Percentiles rank a stretch among this genome's conserved stretches.
Conservation (phyloP, 1,140 invertebrate species). For the Drosophila sproati region DNA sequence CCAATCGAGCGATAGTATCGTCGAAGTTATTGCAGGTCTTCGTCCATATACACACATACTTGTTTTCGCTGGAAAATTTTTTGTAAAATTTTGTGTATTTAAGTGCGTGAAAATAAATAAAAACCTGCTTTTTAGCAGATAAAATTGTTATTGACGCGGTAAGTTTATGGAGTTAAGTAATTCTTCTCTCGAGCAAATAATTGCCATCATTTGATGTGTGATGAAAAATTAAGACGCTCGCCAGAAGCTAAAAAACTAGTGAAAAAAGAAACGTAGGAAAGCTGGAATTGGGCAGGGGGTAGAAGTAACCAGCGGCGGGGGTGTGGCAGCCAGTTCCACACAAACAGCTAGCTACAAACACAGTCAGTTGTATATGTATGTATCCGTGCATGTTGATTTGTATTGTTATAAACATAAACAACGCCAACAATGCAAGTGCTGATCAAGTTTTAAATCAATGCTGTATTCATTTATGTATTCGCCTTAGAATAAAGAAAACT, state of each 20-base stretch:
- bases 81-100: slow-evolving; percentile 39
- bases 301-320: slow-evolving; percentile 37
- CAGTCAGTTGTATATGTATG: slow-evolving; percentile 8
- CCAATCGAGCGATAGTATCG: slow-evolving; percentile 13
- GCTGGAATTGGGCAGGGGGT: background rate
- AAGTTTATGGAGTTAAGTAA: slow-evolving; percentile 32
- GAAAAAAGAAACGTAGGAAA: slow-evolving; percentile 33
- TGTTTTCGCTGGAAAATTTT: slow-evolving; percentile 52
- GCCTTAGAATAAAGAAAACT: background rate
- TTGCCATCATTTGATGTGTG: slow-evolving; percentile 1
- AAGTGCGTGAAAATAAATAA: slow-evolving; percentile 57
- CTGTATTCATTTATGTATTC: slow-evolving; percentile 1
- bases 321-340: slow-evolving; percentile 40
- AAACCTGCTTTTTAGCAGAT: slow-evolving; percentile 68
- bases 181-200: background rate
- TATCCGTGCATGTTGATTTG: slow-evolving; percentile 16
- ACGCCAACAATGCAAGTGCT: background rate
- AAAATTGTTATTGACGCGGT: slow-evolving; percentile 57
- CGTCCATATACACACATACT: slow-evolving; percentile 44
- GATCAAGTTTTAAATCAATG: background rate
- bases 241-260: background rate
- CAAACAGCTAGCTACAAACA: slow-evolving; percentile 6
- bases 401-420: slow-evolving; percentile 39
- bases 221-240: slow-evolving; percentile 8
- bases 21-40: slow-evolving; percentile 28